phyloP scores from a whole-genome alignment of 2,888 invertebrate genomes.

The Thumatha senex region DNA sequence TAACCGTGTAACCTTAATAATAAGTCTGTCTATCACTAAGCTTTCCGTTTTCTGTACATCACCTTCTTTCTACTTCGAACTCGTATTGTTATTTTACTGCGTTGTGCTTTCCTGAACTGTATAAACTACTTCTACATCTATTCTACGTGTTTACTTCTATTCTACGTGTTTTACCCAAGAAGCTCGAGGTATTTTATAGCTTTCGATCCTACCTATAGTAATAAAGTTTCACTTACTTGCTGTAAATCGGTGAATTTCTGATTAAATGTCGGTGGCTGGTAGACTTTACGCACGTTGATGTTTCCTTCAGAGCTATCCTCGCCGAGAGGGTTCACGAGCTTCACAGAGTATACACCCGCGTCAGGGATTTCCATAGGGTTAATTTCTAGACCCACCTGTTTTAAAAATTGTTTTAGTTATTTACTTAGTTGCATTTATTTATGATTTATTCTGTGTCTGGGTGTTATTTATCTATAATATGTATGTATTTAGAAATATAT shows the following conservation, averaged over 20 bases:
- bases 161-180: too few relatives aligned
- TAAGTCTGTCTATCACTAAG: too few relatives aligned
- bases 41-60: too few relatives aligned
- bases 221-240: conserved; percentile 53
- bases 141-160: too few relatives aligned
- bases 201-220: background rate
- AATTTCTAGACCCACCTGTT: conserved; percentile 88
- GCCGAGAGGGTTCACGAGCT: conserved; percentile 90
- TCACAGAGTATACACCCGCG: conserved; percentile 91
- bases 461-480: too few relatives aligned
- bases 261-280: conserved; percentile 90
- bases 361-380: conserved; percentile 87
- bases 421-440: background rate
- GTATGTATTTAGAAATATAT: too few relatives aligned
- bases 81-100: too few relatives aligned
- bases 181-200: too few relatives aligned
- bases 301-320: conserved; percentile 87
- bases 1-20: too few relatives aligned
- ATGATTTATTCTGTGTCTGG: background rate
- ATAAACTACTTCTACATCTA: too few relatives aligned
- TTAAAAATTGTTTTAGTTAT: background rate
- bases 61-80: too few relatives aligned
- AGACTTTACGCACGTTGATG: conserved; percentile 90
- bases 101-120: too few relatives aligned
- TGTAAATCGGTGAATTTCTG: conserved; percentile 85